Base-by-base conservation (phyloP, 1,140 invertebrate species). In the Coenobita brevimanus region DNA sequence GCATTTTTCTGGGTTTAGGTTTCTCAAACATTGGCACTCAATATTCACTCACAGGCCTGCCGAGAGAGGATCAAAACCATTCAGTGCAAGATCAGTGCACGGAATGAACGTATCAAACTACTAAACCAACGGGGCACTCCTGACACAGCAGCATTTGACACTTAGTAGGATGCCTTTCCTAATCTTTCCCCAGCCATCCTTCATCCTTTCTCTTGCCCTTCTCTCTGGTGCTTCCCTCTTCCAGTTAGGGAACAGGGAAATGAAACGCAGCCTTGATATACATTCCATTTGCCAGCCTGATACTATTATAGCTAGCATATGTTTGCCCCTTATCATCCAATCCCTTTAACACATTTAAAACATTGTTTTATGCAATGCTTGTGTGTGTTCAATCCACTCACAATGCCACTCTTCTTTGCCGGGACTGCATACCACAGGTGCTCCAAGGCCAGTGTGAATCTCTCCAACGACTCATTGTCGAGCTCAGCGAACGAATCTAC, bases 81-180 rank as follows among this genome's bases (percentile, higher is more conserved):
- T 91, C 96, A 97, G 93, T 96, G 95, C 94, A 97, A 97, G 94
- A 96, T 98, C 91, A 95, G 95, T 91, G 95, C 96, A 93, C 95
- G 96, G 90, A 95, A 95, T 92, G 97, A 98, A 93, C 95, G 97
- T 91, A 96, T 97, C 91, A 97, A 97, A 93, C 93, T 97, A 84
- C 93, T 98, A 91, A 94, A 96, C 92, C 96, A 97, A 93, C 95
- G 96, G 92, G 97, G 96, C 92, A 95, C 94, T 90, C 96, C 96
- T 88, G 96, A 97, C 88, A 88, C 81, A 62, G 50, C 86, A 17
- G 67, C 86, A 60, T 79, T 88, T 88, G 86, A 88, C 86, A 88
- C 86, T 38, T 88, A 80, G 57, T 78, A 75, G 79, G 86, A 82
- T 64, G 85, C 85, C 89, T 86, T 67, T 62, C 71, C 88, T 75